Evolutionary conservation across 2,797 vertebrate genomes (phyloP).

Genomic region (Pelobates cultripes): DNA sequence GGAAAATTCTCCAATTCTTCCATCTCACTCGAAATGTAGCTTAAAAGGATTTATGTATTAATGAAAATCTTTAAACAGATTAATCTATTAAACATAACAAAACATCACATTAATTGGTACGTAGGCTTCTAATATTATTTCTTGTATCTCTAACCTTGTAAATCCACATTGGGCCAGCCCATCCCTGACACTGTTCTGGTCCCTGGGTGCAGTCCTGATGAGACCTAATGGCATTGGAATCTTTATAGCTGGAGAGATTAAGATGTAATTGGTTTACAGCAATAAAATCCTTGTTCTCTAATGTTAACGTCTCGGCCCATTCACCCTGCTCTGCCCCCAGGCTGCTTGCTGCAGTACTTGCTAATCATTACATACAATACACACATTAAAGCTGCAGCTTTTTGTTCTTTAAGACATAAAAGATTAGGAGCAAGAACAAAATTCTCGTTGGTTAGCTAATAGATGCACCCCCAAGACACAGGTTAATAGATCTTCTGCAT

Average conservation of each 20-base stretch:
- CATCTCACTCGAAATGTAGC: too few relatives aligned
- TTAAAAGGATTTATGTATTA: too few relatives aligned
- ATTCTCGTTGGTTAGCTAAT: too few relatives aligned
- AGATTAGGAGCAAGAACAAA: conserved; percentile 11
- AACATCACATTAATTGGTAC: too few relatives aligned
- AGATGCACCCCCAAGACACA: too few relatives aligned
- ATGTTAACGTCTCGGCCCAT: conserved; percentile 28
- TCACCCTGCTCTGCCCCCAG: conserved; percentile 36
- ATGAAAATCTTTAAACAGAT: too few relatives aligned
- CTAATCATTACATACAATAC: conserved; percentile 28
- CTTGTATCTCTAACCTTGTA: not conserved
- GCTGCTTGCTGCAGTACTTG: not conserved
- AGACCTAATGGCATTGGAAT: too few relatives aligned
- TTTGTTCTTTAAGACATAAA: conserved; percentile 42
- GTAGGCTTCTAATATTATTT: too few relatives aligned
- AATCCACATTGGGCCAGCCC: not conserved
- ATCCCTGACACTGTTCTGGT: not conserved
- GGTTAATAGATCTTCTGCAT: too few relatives aligned
- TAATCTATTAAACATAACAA: too few relatives aligned
- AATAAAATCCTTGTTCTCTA: conserved; percentile 42
- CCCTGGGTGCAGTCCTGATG: not conserved
- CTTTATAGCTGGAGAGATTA: conserved; percentile 32
- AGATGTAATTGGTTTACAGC: conserved; percentile 49
- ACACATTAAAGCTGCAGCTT: not conserved
- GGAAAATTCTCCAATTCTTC: too few relatives aligned